phyloP scores from a whole-genome alignment of 2,113 vertebrate genomes.

The Limnothrissa miodon region DNA sequence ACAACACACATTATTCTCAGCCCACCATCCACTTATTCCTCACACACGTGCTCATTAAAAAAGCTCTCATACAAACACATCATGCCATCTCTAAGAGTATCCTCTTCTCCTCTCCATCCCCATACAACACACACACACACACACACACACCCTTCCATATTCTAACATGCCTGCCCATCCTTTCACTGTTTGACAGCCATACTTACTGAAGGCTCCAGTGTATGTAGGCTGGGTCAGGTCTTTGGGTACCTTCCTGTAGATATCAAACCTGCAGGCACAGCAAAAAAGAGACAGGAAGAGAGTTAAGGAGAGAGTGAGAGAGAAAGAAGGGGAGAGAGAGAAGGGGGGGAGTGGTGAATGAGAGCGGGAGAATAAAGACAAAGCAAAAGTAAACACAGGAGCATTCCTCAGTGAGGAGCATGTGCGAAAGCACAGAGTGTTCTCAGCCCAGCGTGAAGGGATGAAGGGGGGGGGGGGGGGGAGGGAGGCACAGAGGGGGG shows the following conservation, averaged over 20 bases:
- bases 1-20: not conserved
- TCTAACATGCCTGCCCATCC: not conserved
- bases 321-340: constrained; percentile 15
- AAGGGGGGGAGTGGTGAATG: constrained; percentile 17
- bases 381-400: constrained; percentile 57
- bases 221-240: constrained; percentile 99
- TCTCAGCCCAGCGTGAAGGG: constrained; percentile 49
- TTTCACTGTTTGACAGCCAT: not conserved
- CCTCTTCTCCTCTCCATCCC: too few species aligned
- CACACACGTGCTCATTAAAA: too few species aligned
- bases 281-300: constrained; percentile 31
- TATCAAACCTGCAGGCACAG: constrained; percentile 86
- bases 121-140: too few species aligned
- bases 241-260: constrained; percentile 99
- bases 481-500: constrained; percentile 6
- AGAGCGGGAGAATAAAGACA: constrained; percentile 33
- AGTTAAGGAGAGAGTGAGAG: not conserved
- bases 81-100: too few species aligned
- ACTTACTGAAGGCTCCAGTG: constrained; percentile 98
- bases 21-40: not conserved
- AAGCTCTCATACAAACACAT: not conserved
- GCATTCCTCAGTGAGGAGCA: constrained; percentile 47
- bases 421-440: constrained; percentile 64
- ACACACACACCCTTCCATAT: too few species aligned
- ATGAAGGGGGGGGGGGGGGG: not conserved